Evolutionary conservation across 2,888 invertebrate species (phyloP).

Genomic region (Bellardia bayeri): DNA sequence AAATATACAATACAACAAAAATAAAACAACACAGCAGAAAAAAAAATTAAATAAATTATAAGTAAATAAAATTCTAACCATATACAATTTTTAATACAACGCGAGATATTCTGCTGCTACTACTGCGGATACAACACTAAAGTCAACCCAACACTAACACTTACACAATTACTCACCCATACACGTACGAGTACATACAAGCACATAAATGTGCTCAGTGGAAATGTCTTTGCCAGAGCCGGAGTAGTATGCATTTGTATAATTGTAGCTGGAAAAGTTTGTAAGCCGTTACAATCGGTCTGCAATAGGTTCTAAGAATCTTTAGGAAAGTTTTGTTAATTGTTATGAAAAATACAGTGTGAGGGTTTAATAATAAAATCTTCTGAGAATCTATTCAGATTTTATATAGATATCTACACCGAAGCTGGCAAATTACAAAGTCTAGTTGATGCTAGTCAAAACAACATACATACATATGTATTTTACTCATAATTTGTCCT

Average conservation of each 20-base stretch:
- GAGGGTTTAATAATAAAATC: no score
- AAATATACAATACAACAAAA: slow-evolving; percentile 17
- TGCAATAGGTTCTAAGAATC: no score
- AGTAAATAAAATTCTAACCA: slow-evolving; percentile 70
- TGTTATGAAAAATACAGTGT: no score
- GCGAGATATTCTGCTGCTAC: slow-evolving; percentile 20
- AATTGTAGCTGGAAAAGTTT: not conserved
- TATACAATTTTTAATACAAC: slow-evolving; percentile 44
- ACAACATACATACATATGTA: no score
- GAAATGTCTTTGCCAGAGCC: slow-evolving; percentile 39
- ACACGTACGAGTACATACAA: not conserved
- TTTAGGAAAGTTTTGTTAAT: no score
- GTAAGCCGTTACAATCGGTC: no score
- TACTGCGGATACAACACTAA: slow-evolving; percentile 14
- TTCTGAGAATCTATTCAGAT: no score
- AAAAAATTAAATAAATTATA: slow-evolving; percentile 49
- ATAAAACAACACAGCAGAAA: not conserved
- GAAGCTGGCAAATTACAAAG: no score
- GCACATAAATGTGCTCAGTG: slow-evolving; percentile 14
- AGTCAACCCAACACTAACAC: slow-evolving; percentile 60
- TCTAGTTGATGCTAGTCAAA: no score
- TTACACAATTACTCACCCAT: slow-evolving; percentile 36
- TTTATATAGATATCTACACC: no score
- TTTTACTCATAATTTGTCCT: no score
- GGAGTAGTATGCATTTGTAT: not conserved